These are phyloP conservation scores for Hyposmocoma kahamanoa DNA, from an alignment of 1,140 invertebrate species.

Conservation along the genomic window DNA sequence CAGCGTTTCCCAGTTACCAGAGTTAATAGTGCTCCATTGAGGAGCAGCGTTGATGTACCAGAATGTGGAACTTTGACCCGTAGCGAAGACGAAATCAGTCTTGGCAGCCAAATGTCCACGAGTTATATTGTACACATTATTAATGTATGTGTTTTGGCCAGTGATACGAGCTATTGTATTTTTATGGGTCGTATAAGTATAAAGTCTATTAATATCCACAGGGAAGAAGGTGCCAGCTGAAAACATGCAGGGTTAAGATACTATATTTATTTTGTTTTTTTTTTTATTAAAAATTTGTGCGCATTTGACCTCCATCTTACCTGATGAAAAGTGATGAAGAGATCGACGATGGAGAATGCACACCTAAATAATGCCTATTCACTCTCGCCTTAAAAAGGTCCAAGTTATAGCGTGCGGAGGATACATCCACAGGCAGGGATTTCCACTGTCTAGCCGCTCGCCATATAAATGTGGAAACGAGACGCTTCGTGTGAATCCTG, in stretches of 20 bases:
- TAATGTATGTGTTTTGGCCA: slow-evolving; percentile 49
- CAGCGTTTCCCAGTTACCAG: slow-evolving; percentile 76
- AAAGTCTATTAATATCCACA: slow-evolving; percentile 40
- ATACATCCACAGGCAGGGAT: too few relatives aligned
- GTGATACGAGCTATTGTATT: slow-evolving; percentile 32
- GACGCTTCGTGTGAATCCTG: too few relatives aligned
- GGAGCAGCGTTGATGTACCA: slow-evolving; percentile 79
- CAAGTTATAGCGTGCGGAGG: too few relatives aligned
- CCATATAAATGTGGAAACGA: too few relatives aligned
- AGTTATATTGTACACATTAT: slow-evolving; percentile 62
- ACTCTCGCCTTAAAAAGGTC: too few relatives aligned
- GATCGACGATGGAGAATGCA: too few relatives aligned
- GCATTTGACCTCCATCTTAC: too few relatives aligned
- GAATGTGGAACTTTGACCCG: slow-evolving; percentile 78
- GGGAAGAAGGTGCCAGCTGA: slow-evolving; percentile 52
- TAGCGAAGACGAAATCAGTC: slow-evolving; percentile 77
- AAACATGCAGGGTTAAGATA: slow-evolving; percentile 13
- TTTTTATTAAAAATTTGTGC: too few relatives aligned
- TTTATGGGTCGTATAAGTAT: slow-evolving; percentile 52
- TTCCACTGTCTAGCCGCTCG: too few relatives aligned
- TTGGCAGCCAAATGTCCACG: slow-evolving; percentile 81
- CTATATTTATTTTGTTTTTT: not conserved
- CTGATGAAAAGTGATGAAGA: too few relatives aligned
- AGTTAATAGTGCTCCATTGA: slow-evolving; percentile 80
- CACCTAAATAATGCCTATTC: too few relatives aligned